phyloP scores from a whole-genome alignment of 2,113 vertebrate genomes.

The Perca flavescens region DNA sequence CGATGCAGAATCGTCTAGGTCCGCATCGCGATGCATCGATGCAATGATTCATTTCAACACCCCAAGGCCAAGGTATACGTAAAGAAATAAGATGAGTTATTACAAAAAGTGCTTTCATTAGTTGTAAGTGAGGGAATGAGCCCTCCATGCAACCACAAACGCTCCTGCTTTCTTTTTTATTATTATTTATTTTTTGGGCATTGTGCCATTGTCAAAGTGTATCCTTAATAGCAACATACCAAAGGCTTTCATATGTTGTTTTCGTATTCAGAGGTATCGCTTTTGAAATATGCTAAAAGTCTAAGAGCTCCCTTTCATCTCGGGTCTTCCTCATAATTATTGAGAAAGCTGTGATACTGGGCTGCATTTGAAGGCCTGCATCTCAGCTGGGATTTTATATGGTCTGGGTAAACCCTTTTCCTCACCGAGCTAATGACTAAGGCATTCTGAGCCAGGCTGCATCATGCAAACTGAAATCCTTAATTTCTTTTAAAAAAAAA shows the following conservation, averaged over 20 bases:
- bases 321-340: conserved; percentile 67
- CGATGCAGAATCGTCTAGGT: too few relatives aligned
- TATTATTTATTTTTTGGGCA: conserved; percentile 42
- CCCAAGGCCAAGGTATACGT: background rate
- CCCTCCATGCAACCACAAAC: conserved; percentile 22
- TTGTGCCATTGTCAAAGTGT: conserved; percentile 52
- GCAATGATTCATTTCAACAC: too few relatives aligned
- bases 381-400: conserved; percentile 71
- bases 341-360: conserved; percentile 69
- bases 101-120: conserved; percentile 18
- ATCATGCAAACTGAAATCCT: conserved; percentile 71
- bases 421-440: conserved; percentile 71
- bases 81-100: conserved; percentile 8
- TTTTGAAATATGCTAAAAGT: conserved; percentile 67
- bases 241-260: conserved; percentile 57
- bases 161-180: conserved; percentile 23
- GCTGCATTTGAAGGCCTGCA: conserved; percentile 57
- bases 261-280: conserved; percentile 65
- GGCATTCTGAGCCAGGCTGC: conserved; percentile 62
- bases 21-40: too few relatives aligned
- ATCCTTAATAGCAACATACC: conserved; percentile 53
- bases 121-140: conserved; percentile 46
- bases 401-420: conserved; percentile 74
- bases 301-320: conserved; percentile 74
- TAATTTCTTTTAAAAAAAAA: conserved; percentile 37